These are phyloP conservation scores for Brachymystax lenok DNA, from an alignment of 2,797 vertebrate genomes.

Conservation along the genomic window DNA sequence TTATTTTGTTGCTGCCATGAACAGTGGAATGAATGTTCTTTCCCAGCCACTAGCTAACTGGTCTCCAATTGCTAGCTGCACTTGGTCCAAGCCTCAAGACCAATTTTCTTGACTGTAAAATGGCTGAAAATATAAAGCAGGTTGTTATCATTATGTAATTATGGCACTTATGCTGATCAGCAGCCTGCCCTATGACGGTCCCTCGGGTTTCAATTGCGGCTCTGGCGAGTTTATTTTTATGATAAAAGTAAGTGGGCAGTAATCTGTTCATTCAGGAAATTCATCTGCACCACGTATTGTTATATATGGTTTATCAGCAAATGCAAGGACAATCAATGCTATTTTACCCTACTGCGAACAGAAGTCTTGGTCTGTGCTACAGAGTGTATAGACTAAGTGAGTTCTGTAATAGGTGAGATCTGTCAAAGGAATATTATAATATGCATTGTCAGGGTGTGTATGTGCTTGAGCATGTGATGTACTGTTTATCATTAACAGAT, in stretches of 20 bases:
- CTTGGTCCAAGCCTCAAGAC: slow-evolving; percentile 22
- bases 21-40: not conserved
- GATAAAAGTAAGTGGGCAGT: slow-evolving; percentile 1
- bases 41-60: slow-evolving; percentile 17
- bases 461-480: not conserved
- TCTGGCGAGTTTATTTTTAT: not conserved
- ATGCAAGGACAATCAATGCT: slow-evolving; percentile 6
- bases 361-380: not conserved
- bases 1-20: slow-evolving; percentile 30
- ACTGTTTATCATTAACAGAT: not conserved
- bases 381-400: not conserved
- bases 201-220: not conserved
- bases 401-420: not conserved
- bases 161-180: slow-evolving; percentile 17
- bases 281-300: not conserved
- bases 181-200: slow-evolving; percentile 1
- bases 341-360: not conserved
- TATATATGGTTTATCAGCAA: not conserved
- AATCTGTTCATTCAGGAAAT: slow-evolving; percentile 30
- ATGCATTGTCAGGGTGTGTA: not conserved
- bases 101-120: not conserved
- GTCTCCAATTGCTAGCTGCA: slow-evolving; percentile 23
- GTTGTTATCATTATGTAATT: slow-evolving; percentile 35
- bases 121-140: slow-evolving; percentile 19
- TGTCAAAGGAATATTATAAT: not conserved